These are phyloP conservation scores for Periophthalmus modestus DNA, from an alignment of 2,113 vertebrate species.

Conservation along the genomic window DNA sequence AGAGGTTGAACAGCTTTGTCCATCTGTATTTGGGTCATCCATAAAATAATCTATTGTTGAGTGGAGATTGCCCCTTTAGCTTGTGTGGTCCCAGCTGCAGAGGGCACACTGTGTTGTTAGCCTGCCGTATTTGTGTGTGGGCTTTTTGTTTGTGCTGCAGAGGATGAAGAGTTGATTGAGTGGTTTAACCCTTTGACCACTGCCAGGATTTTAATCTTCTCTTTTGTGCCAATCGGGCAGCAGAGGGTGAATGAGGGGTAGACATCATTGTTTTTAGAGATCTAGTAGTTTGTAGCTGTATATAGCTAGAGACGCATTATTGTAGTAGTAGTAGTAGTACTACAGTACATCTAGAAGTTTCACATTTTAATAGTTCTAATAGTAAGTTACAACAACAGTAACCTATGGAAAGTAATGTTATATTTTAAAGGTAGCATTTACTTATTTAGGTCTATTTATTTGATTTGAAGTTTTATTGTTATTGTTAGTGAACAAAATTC, in stretches of 20 bases:
- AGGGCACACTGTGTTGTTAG: conserved; percentile 1
- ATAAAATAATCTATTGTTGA: conserved; percentile 32
- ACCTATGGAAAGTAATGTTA: too few species aligned
- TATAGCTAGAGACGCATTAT: too few species aligned
- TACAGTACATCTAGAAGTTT: too few species aligned
- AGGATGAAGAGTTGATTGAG: conserved; percentile 21
- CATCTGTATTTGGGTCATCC: conserved; percentile 34
- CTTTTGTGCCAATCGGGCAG: conserved; percentile 10
- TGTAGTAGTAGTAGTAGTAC: neutral
- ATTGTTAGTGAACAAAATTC: too few species aligned
- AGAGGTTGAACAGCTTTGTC: conserved; percentile 12
- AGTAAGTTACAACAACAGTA: too few species aligned
- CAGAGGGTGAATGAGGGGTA: neutral
- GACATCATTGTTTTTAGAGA: neutral
- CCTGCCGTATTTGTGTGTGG: conserved; percentile 4
- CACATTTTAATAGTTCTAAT: too few species aligned
- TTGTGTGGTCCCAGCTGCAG: conserved; percentile 27
- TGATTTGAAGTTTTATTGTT: neutral
- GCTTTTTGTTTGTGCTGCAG: conserved; percentile 9
- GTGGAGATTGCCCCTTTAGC: conserved; percentile 37
- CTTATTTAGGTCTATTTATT: neutral
- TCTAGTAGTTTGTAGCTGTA: neutral
- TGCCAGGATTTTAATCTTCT: conserved; percentile 48
- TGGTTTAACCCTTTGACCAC: conserved; percentile 38
- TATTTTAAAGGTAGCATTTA: neutral